Evolutionary conservation across 2,113 vertebrate genomes (phyloP), one percentile per base, ranked within the genome.

Genomic region (Melanostigma gelatinosum): DNA sequence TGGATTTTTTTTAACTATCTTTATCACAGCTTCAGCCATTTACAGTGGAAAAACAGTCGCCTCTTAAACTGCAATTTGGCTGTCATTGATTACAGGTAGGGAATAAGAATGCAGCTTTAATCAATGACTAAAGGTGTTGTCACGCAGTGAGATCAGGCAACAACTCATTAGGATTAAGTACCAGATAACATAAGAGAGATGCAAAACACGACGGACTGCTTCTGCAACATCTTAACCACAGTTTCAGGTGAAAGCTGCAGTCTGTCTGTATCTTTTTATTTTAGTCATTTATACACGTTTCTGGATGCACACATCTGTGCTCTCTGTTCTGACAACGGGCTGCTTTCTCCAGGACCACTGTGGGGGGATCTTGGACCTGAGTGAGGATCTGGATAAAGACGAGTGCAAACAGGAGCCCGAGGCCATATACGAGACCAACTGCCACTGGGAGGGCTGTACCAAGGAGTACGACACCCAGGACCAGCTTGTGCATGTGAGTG

Each of bases 381-480:
- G 97, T 83, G 98, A 99, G 82, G 98, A 99, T 88, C 93, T 98
- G 88, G 98, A 99, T 89, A 97, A 97, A 84, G 98, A 99, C 2
- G 98, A 99, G 91, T 98, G 97, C 83, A 98, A 99, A 87, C 98
- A 98, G 91, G 98, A 99, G 89, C 96, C 97, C 0, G 98, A 99
- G 86, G 96, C 97, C 89, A 91, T 99, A 86, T 99, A 99, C 22
- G 98, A 99, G 93, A 99, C 98, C 16, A 97, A 97, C 93, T 99
- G 98, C 90, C 98, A 97, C 94, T 99, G 98, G 98, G 98, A 98
- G 85, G 96, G 96, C 84, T 99, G 98, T 81, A 90, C 88, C 86
- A 97, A 97, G 94, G 98, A 99, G 93, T 98, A 97, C 0, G 97
- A 99, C 93, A 98, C 97, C 64, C 98, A 99, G 93, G 98, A 99